Conservation (phyloP, 2,797 vertebrate genomes). For the Furcifer pardalis region DNA sequence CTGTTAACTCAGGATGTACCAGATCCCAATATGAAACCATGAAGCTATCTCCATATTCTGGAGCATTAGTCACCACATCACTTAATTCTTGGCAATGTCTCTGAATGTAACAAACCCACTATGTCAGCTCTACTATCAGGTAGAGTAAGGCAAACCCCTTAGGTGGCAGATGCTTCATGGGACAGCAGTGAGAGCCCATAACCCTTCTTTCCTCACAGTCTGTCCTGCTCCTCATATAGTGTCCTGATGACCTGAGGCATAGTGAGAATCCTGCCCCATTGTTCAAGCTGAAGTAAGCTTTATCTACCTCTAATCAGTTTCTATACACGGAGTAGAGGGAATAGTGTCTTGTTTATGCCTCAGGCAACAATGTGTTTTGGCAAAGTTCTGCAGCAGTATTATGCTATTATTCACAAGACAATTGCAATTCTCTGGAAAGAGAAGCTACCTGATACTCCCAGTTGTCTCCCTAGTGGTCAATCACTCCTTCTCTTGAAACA, state of each 20-base stretch:
- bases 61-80: background rate
- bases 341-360: background rate
- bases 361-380: background rate
- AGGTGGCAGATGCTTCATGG: background rate
- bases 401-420: background rate
- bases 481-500: background rate
- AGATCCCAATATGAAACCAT: background rate
- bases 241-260: background rate
- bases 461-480: background rate
- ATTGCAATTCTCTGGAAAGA: background rate
- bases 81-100: background rate
- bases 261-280: background rate
- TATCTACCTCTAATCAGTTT: background rate
- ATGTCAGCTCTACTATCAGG: background rate
- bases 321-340: background rate
- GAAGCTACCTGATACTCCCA: no score
- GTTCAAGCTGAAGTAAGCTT: background rate
- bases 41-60: no score
- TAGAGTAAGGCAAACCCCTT: background rate
- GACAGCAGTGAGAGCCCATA: background rate
- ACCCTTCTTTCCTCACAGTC: background rate
- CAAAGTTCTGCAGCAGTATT: background rate
- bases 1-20: slow-evolving; percentile 13
- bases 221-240: background rate
- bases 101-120: background rate